Conservation (phyloP, 2,888 invertebrate species). For the Pimpla rufipes region DNA sequence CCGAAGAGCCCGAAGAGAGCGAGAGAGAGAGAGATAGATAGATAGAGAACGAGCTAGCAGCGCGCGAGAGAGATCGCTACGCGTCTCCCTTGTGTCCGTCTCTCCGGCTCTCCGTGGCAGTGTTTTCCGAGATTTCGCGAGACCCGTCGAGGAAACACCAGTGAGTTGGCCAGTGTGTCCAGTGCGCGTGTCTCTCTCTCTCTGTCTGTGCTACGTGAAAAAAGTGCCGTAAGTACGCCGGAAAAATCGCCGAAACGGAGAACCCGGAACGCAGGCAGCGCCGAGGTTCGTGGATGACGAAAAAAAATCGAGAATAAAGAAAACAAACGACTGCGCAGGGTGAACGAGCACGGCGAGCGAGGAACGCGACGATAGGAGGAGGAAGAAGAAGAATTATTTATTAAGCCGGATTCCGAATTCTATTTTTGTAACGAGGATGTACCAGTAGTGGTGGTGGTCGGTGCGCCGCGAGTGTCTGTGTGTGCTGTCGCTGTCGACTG, state of each 20-base stretch:
- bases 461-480: conserved; percentile 36
- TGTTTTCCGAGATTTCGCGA: conserved; percentile 28
- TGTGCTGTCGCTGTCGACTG: conserved; percentile 19
- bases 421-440: conserved; percentile 70
- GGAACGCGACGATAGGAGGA: conserved; percentile 51
- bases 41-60: conserved; percentile 17
- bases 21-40: conserved; percentile 11
- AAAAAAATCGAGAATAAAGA: conserved; percentile 64
- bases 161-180: conserved; percentile 1
- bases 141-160: conserved; percentile 21
- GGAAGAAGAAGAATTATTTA: conserved; percentile 60
- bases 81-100: conserved; percentile 11
- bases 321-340: conserved; percentile 30
- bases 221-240: not conserved
- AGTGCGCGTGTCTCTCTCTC: not conserved
- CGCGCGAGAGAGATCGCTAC: conserved; percentile 7
- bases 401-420: conserved; percentile 66
- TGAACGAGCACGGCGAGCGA: conserved; percentile 36
- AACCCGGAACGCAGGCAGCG: not conserved
- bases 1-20: not conserved
- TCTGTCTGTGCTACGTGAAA: not conserved
- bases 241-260: conserved; percentile 3
- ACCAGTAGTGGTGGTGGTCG: conserved; percentile 59
- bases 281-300: conserved; percentile 32
- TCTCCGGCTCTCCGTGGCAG: conserved; percentile 19